Evolutionary conservation across 2,888 invertebrate genomes (phyloP), one percentile per base, ranked within the genome.

Genomic region (Odontomyia ornata): DNA sequence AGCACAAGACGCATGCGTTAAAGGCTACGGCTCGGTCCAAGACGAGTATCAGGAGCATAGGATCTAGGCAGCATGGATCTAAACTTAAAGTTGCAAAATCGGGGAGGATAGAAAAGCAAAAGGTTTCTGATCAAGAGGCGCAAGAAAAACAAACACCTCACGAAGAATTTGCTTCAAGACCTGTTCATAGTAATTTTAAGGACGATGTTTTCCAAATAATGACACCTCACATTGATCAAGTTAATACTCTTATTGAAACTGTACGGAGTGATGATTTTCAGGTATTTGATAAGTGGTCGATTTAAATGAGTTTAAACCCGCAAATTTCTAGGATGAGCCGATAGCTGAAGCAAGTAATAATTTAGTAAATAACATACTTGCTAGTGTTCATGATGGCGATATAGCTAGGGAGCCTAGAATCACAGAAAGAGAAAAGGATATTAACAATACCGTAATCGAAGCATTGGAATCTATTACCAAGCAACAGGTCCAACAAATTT

Each of bases 401-500:
- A n/a, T n/a, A n/a, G 15, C 64, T 30, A 64, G 36, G 36, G 9
- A 21, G n/a, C 1, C 5, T 18, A 2, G 11, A n/a, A n/a, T 27
- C 13, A 11, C 64, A 3, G 64, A 64, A 1, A 25, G 64, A 25
- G 64, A 28, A 3, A 23, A 73, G 9, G 69, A 76, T 25, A 64
- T 78, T 57, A 73, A 76, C 15, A 23, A 64, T 43, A 77, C 72
- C 27, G 77, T 78, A 28, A 78, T 84, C 9, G 82, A 84, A 75
- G 82, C 83, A 5, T 77, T 86, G 71, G 82, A 84, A 47, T 80
- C 81, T 11, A 83, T 84, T 13, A 84, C 85, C 11, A 83, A 83
- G 72, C 81, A 83, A 46, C 81, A 83, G 77, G 80, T 83, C n/a
- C 81, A 83, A 27, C 80, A 84, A 75, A 82, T 84, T 15, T 80